phyloP scores from a whole-genome alignment of 2,113 vertebrate species.

The Ramphastos sulfuratus region DNA sequence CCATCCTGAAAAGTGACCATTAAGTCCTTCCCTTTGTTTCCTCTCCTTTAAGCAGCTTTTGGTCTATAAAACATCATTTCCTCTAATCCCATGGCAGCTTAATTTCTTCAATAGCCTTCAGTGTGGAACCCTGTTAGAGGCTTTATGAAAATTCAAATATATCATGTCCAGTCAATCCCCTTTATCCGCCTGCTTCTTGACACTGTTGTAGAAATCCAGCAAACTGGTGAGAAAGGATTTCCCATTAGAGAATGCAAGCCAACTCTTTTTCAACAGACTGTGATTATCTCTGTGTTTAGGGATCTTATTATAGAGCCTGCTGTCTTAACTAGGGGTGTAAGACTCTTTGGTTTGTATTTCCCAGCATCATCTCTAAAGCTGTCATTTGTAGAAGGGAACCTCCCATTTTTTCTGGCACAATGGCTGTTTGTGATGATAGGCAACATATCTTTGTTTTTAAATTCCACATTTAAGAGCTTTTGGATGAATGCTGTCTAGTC shows the following conservation, averaged over 20 bases:
- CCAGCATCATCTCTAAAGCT: neutral
- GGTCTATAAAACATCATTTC: neutral
- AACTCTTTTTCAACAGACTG: neutral
- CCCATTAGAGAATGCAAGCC: neutral
- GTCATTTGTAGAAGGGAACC: neutral
- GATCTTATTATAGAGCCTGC: constrained; percentile 4
- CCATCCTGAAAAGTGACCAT: neutral
- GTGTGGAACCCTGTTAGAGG: neutral
- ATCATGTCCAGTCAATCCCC: constrained; percentile 13
- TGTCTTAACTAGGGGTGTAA: neutral
- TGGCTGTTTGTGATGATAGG: constrained; percentile 3
- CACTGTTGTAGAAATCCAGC: constrained; percentile 6
- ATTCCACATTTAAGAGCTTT: constrained; percentile 22
- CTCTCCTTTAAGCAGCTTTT: constrained; percentile 44
- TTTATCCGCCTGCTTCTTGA: constrained; percentile 21
- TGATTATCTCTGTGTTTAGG: neutral
- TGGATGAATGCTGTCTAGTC: constrained; percentile 21
- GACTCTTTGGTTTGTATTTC: neutral
- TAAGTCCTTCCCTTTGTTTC: constrained; percentile 39
- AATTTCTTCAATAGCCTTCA: constrained; percentile 46
- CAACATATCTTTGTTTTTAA: constrained; percentile 39
- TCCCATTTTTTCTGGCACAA: neutral
- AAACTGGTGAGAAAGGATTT: constrained; percentile 7
- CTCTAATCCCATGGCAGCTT: constrained; percentile 35
- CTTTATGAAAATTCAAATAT: constrained; percentile 46